phyloP scores from a whole-genome alignment of 2,888 invertebrate species.

The Noctua janthina region DNA sequence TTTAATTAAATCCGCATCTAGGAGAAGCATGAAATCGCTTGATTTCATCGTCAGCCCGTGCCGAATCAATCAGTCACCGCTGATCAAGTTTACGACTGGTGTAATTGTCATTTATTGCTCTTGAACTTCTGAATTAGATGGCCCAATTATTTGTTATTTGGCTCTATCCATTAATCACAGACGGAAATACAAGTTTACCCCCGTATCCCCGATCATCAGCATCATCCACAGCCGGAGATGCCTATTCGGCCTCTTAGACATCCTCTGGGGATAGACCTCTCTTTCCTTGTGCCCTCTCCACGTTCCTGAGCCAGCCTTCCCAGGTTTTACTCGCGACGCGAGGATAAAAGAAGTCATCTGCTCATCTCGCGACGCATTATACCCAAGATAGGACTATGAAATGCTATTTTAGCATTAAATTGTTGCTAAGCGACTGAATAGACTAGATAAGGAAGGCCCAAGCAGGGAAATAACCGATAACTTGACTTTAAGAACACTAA shows the following conservation, averaged over 20 bases:
- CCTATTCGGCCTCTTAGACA: neutral
- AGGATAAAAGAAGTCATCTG: neutral
- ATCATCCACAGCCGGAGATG: neutral
- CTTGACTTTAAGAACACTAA: slow-evolving; percentile 13
- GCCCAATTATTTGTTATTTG: slow-evolving; percentile 23
- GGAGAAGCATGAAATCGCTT: slow-evolving; percentile 49
- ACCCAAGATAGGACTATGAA: neutral
- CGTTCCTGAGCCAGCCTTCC: neutral
- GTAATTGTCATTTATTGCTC: slow-evolving; percentile 70
- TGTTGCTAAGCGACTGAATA: slow-evolving; percentile 2
- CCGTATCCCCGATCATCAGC: neutral
- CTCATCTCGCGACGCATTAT: neutral
- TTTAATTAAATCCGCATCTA: slow-evolving; percentile 59
- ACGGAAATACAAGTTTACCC: neutral
- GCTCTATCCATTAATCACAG: neutral
- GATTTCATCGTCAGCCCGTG: slow-evolving; percentile 61
- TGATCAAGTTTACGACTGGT: slow-evolving; percentile 67
- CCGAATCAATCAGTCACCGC: slow-evolving; percentile 75
- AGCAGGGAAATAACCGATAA: slow-evolving; percentile 51
- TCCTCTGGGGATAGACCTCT: neutral
- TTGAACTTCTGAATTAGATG: slow-evolving; percentile 70
- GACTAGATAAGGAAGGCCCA: neutral
- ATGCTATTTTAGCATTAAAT: neutral
- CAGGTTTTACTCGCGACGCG: no score
- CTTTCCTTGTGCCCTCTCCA: neutral